Base-by-base conservation (phyloP, 2,113 vertebrate species). In the Caretta caretta region DNA sequence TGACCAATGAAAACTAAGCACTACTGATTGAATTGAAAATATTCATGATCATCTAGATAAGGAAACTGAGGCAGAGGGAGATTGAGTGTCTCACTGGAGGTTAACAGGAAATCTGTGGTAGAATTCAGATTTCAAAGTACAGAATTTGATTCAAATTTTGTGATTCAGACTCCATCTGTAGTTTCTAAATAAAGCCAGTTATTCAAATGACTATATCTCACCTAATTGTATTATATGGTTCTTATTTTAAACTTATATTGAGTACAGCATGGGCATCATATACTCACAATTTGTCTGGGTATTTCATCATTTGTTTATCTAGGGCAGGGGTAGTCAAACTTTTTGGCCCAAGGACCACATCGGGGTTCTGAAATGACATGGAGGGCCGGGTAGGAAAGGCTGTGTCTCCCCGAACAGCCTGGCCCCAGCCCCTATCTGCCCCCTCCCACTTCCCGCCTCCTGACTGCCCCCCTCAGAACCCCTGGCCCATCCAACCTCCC, bases 191-290 rank as follows among this genome's bases (percentile, higher is more conserved):
- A 85, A 89, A 95, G 42, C 38, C 42, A 13, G 89, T 87, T 86
- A 90, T 84, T 87, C 84, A 93, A 90, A 96, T 93, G 25, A 13
- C 42, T 92, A 76, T 65, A 65, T 14, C 50, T 93, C 75, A 87
- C 75, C 75, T 97, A 95, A 92, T 83, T 87, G 83, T 5, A 42
- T 7, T 81, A 38, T 49, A 65, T 12, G 22, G 75, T 72, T 80
- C 20, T 95, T 76, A 76, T 35, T 84, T 91, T 87, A 90, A 88
- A 90, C 6, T 17, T 62, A 35, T 49, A 76, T 25, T 76, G 46
- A 22, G 24, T 46, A 46, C 22, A 46, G 72, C 38, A 76, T 76
- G 20, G 42, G 22, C 31, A 38, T 14, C 72, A 1, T 57, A 53
- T 29, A 10, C 5, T 2, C 19, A 20, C 87, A 90, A 86, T 25